Evolutionary conservation across 2,113 vertebrate species (phyloP), one percentile per base, ranked within the genome.

Genomic region (Amphilophus citrinellus): DNA sequence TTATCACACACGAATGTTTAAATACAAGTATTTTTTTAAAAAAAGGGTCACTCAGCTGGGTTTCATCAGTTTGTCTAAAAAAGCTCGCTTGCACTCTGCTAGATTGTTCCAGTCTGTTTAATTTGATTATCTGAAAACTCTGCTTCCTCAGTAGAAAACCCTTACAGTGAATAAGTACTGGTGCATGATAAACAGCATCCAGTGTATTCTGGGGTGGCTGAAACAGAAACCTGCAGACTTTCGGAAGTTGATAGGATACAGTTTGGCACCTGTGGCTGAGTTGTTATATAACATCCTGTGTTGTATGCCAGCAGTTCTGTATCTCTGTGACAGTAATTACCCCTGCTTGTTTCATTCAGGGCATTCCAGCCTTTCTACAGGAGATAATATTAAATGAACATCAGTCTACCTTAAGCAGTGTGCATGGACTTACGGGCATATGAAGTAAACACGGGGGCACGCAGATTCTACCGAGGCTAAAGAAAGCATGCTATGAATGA

Each of bases 181-280:
- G 15, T 17, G 15, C 47, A 50, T 50, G 47, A 17, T 17, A 50
- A 50, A 50, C 47, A 17, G 47, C 15, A 65, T 79, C 59, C 63
- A 37, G 62, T 15, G 20, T 47, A 4, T 2, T 47, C 62, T 37
- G 47, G 35, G 39, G 22, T 8, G 79, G 39, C 78, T 73, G 57
- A 24, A 77, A 17, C 20, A 37, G 80, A 88, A 87, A 89, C 76
- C 84, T 3, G 53, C 24, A 32, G 32, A 83, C 11, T 37, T 11
- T 88, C 62, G 79, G 24, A 57, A 60, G 2, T 10, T 9, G 44
- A 62, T 66, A 1, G 44, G 13, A 9, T 56, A 63, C 61, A 37
- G 59, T 79, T 77, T 84, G 82, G 44, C 82, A 80, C 39, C 63
- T 80, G 85, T 65, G 37, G 79, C 27, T 80, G 79, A 59, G 13